Evolutionary conservation across 2,888 invertebrate species (phyloP).

Genomic region (Arenicola marina): DNA sequence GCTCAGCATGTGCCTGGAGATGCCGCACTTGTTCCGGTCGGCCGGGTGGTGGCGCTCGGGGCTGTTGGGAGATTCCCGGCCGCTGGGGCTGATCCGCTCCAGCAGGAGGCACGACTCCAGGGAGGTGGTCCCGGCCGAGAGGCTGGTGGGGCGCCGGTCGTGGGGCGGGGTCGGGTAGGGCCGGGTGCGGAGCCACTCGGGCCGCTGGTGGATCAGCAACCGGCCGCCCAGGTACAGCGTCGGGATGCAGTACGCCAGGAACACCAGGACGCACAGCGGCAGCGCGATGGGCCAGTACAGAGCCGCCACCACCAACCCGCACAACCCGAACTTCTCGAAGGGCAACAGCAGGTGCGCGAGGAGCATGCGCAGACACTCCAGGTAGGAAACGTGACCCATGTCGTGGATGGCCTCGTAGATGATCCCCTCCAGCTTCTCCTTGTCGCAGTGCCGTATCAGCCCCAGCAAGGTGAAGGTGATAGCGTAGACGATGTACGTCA

Average conservation of each 20-base stretch:
- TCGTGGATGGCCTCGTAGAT: constrained; percentile 26
- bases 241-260: constrained; percentile 32
- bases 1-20: constrained; percentile 11
- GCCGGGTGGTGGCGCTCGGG: not conserved
- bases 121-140: constrained; percentile 30
- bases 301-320: constrained; percentile 26
- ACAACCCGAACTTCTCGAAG: constrained; percentile 36
- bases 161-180: constrained; percentile 7
- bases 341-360: constrained; percentile 33
- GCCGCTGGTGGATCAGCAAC: constrained; percentile 25
- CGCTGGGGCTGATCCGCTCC: constrained; percentile 30
- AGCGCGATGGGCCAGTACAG: constrained; percentile 33
- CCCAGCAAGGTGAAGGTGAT: constrained; percentile 24
- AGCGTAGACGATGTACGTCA: constrained; percentile 29
- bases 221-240: constrained; percentile 31
- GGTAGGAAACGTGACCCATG: constrained; percentile 20
- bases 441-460: constrained; percentile 17
- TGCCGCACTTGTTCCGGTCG: constrained; percentile 2
- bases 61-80: not conserved
- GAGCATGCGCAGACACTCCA: constrained; percentile 29
- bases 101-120: constrained; percentile 32
- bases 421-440: constrained; percentile 21
- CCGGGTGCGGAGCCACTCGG: constrained; percentile 13
- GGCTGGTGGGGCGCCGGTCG: not conserved
- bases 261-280: constrained; percentile 24